A percentile compares a stretch with the other conserved stretches of the same genome.
Conservation (phyloP, 2,888 invertebrate species). For the Meiosimyza platycephala region DNA sequence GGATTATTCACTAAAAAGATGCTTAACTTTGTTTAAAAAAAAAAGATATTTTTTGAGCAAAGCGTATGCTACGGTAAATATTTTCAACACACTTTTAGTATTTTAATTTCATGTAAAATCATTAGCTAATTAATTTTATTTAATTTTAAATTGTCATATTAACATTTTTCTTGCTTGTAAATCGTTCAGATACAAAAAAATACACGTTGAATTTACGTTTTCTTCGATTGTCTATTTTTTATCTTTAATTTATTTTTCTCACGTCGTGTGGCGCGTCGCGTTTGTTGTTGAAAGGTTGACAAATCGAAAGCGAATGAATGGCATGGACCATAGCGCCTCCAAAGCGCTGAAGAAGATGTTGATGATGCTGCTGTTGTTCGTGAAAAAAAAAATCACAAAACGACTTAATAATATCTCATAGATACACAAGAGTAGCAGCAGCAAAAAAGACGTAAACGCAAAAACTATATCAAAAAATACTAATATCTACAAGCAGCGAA, state of each 20-base stretch:
- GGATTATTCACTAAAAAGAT: too few species aligned
- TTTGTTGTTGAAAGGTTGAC: slow-evolving; percentile 55
- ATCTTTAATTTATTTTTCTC: slow-evolving; percentile 4
- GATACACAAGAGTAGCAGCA: not conserved
- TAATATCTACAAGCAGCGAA: not conserved
- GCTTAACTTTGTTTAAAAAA: too few species aligned
- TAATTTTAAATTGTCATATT: too few species aligned
- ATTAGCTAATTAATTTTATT: too few species aligned
- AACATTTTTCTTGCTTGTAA: too few species aligned
- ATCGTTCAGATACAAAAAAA: too few species aligned
- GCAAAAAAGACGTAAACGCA: slow-evolving; percentile 10
- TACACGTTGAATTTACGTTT: not conserved
- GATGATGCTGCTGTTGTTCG: not conserved
- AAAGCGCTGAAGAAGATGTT: slow-evolving; percentile 20
- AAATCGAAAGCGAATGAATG: slow-evolving; percentile 55
- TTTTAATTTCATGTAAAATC: too few species aligned
- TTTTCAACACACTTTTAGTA: too few species aligned
- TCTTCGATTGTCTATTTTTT: not conserved
- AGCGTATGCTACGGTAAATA: too few species aligned
- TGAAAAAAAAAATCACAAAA: slow-evolving; percentile 36
- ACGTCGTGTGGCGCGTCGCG: slow-evolving; percentile 24
- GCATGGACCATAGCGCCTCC: slow-evolving; percentile 2
- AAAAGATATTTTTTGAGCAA: too few species aligned
- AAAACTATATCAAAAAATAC: slow-evolving; percentile 6
- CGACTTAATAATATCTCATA: slow-evolving; percentile 15